Percentiles rank a stretch among this genome's conserved stretches.
phyloP scores from a whole-genome alignment of 2,797 vertebrate species.

The Periparus ater region DNA sequence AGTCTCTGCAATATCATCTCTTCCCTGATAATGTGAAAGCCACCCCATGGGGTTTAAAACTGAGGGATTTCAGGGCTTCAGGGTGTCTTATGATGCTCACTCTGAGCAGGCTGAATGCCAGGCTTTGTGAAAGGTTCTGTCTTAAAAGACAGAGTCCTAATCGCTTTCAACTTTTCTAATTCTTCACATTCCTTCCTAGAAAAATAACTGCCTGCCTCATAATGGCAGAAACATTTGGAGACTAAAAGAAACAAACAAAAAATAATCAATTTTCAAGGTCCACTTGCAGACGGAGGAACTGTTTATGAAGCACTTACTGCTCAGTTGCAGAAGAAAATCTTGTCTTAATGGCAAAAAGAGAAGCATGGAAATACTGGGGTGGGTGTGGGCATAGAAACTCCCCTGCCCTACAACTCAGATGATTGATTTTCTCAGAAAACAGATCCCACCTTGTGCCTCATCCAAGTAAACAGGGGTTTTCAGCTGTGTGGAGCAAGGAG shows the following conservation, averaged over 20 bases:
- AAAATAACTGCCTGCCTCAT: conserved; percentile 61
- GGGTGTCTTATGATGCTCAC: conserved; percentile 22
- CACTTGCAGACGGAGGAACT: conserved; percentile 71
- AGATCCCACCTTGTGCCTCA: neutral
- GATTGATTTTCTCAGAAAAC: neutral
- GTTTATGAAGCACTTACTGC: conserved; percentile 77
- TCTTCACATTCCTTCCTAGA: conserved; percentile 61
- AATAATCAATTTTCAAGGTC: conserved; percentile 82
- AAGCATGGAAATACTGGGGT: conserved; percentile 51
- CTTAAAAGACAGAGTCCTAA: conserved; percentile 31
- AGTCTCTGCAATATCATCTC: neutral
- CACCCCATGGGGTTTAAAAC: conserved; percentile 29
- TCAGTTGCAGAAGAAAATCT: conserved; percentile 74
- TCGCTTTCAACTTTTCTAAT: conserved; percentile 50
- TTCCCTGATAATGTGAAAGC: conserved; percentile 34
- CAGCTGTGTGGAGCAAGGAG: neutral
- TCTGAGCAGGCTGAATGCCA: conserved; percentile 29
- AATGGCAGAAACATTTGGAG: conserved; percentile 64
- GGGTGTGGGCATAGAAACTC: conserved; percentile 36
- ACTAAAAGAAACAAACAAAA: conserved; percentile 79
- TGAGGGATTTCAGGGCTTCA: conserved; percentile 44
- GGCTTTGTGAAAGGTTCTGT: conserved; percentile 27
- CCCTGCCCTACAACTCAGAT: conserved; percentile 40
- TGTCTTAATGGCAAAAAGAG: conserved; percentile 50
- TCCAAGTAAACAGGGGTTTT: neutral